A percentile compares a stretch with the other conserved stretches of the same genome.
Conservation (phyloP, 2,113 vertebrate genomes). For the Chaetodon trifascialis region DNA sequence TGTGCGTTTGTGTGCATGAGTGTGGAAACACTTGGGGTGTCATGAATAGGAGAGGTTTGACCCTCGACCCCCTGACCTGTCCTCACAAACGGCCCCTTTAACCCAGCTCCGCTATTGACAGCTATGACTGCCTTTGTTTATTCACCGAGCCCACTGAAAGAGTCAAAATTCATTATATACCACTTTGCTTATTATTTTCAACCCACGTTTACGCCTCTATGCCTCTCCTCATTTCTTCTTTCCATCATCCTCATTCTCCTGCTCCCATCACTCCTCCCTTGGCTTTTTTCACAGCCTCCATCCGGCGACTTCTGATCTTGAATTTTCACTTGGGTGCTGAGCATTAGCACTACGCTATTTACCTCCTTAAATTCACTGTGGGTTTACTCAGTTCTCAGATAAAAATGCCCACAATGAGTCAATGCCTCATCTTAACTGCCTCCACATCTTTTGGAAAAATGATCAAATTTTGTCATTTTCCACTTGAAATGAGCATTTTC, state of each 20-base stretch:
- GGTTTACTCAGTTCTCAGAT: background rate
- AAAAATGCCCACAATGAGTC: background rate
- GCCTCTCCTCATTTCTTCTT: constrained; percentile 24
- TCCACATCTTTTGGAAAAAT: background rate
- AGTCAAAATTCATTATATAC: constrained; percentile 74
- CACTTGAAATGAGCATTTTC: background rate
- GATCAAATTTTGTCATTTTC: background rate
- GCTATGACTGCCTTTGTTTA: constrained; percentile 57
- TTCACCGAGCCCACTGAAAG: constrained; percentile 69
- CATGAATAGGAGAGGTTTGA: constrained; percentile 81
- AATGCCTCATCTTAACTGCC: background rate
- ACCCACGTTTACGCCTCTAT: constrained; percentile 34
- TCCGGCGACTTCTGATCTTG: constrained; percentile 15
- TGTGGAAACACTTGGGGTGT: constrained; percentile 71
- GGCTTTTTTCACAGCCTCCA: constrained; percentile 15
- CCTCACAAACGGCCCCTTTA: constrained; percentile 72
- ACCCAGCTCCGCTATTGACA: constrained; percentile 73
- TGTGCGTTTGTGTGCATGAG: constrained; percentile 71
- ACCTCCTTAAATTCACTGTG: background rate
- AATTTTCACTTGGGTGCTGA: constrained; percentile 12
- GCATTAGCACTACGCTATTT: background rate
- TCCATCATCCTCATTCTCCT: constrained; percentile 25
- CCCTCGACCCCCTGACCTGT: constrained; percentile 76
- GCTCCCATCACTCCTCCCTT: constrained; percentile 48
- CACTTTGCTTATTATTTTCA: constrained; percentile 73